phyloP scores from a whole-genome alignment of 30 jellyfish, hydroid and myxozoan species.

The Mastigias papua region DNA sequence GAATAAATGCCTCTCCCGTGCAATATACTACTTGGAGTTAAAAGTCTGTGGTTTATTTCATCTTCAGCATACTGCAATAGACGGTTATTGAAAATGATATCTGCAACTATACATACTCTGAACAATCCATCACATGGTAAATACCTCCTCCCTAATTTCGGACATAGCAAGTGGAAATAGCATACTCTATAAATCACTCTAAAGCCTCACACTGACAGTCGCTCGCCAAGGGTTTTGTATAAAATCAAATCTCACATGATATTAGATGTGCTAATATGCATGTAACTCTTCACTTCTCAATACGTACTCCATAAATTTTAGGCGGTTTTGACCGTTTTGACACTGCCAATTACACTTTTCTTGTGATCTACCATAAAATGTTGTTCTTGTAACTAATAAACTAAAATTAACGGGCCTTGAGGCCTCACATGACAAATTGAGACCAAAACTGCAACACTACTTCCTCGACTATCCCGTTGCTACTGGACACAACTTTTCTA shows the following conservation, averaged over 20 bases:
- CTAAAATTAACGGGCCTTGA: slow-evolving; percentile 48
- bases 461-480: slow-evolving; percentile 6
- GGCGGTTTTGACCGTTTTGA: slow-evolving; percentile 54
- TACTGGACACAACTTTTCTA: too few species aligned
- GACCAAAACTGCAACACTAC: slow-evolving; percentile 45
- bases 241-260: slow-evolving; percentile 37
- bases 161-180: too few species aligned
- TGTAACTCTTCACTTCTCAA: slow-evolving; percentile 57
- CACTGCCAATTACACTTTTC: slow-evolving; percentile 53
- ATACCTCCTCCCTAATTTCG: slow-evolving; percentile 48
- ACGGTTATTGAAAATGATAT: slow-evolving; percentile 41
- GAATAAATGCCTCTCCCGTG: slow-evolving; percentile 53
- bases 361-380: slow-evolving; percentile 36
- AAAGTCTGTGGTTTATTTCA: slow-evolving; percentile 40
- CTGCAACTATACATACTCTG: slow-evolving; percentile 32
- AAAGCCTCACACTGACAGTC: slow-evolving; percentile 34
- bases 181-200: slow-evolving; percentile 48
- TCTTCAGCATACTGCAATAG: slow-evolving; percentile 69
- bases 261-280: slow-evolving; percentile 6
- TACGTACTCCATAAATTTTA: slow-evolving; percentile 18
- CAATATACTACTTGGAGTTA: slow-evolving; percentile 50
- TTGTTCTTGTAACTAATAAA: slow-evolving; percentile 5
- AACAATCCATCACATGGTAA: slow-evolving; percentile 30
- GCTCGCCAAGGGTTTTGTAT: slow-evolving; percentile 48
- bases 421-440: slow-evolving; percentile 16